Evolutionary conservation across 2,113 vertebrate genomes (phyloP), one percentile per base, ranked within the genome.

Genomic region (Gallinago jamesoni): DNA sequence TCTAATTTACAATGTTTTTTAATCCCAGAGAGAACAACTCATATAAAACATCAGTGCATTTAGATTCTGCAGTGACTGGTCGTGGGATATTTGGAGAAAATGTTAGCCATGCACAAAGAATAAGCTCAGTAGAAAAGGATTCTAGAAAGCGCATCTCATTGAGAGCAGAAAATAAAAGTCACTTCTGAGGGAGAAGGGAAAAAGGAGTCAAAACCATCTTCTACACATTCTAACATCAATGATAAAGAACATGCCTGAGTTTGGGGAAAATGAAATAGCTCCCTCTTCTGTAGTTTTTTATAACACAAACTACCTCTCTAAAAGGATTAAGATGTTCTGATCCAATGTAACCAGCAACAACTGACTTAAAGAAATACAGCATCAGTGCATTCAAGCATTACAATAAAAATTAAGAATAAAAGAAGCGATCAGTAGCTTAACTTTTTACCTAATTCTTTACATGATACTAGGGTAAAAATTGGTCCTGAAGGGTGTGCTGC

Each of bases 401-500:
- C 25, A 72, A 59, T 30, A 45, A 57, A 79, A 55, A n/a, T 30
- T 24, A 62, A 30, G 5, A 31, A 23, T 55, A 55, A 28, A 77
- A 55, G 7, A 4, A 59, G 18, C 22, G 31, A 93, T 33, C 3
- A 62, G 12, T 6, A 66, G 19, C 17, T 16, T 64, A 70, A 55
- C 45, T 75, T 89, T 41, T 43, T 11, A 56, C 33, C 43, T 63
- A 75, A 39, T 6, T 35, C 53, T 70, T 84, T 77, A 81, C 7
- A 5, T 24, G 31, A 15, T 15, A 81, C 53, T 30, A 75, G 39
- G 20, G 19, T 93, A 72, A 85, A 72, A 87, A 60, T 27, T 80
- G 20, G 24, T 85, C 97, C 96, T 92, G 95, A 97, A 98, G 97
- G 96, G 97, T 88, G 94, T 94, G 96, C 93, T 97, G 97, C 95